phyloP scores from a whole-genome alignment of 2,888 invertebrate species.

The Dinocampus coccinellae region DNA sequence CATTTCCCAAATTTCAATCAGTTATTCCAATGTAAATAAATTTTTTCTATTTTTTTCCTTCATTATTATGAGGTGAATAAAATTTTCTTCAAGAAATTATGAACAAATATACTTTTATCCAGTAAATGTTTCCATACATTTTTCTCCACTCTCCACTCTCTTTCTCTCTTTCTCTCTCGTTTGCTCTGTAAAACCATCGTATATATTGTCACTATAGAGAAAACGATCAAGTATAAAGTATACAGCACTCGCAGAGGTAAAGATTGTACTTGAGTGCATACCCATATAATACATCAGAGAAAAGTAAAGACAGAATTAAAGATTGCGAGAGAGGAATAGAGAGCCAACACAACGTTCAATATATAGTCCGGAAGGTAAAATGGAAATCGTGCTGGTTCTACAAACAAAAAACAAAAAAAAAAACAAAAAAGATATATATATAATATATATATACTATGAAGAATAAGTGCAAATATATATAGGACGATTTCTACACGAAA shows the following conservation, averaged over 20 bases:
- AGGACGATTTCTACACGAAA: neutral
- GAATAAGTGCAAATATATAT: neutral
- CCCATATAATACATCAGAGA: neutral
- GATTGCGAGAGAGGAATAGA: too few species aligned
- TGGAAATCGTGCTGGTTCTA: neutral
- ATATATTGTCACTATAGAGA: neutral
- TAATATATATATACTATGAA: neutral
- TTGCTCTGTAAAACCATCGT: neutral
- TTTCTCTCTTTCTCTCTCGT: neutral
- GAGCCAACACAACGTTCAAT: too few species aligned
- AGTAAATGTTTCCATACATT: neutral
- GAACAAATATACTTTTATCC: neutral
- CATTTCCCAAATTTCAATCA: too few species aligned
- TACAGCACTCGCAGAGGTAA: neutral
- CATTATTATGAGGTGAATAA: too few species aligned
- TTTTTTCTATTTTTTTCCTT: too few species aligned
- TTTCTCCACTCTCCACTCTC: neutral
- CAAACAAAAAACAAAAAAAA: neutral
- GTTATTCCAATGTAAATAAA: too few species aligned
- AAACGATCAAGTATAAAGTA: neutral
- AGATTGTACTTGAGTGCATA: neutral
- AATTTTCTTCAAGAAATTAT: too few species aligned
- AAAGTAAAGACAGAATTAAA: neutral
- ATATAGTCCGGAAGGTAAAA: neutral
- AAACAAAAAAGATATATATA: neutral